phyloP scores from a whole-genome alignment of 2,797 vertebrate species.

The Sciaenops ocellatus region DNA sequence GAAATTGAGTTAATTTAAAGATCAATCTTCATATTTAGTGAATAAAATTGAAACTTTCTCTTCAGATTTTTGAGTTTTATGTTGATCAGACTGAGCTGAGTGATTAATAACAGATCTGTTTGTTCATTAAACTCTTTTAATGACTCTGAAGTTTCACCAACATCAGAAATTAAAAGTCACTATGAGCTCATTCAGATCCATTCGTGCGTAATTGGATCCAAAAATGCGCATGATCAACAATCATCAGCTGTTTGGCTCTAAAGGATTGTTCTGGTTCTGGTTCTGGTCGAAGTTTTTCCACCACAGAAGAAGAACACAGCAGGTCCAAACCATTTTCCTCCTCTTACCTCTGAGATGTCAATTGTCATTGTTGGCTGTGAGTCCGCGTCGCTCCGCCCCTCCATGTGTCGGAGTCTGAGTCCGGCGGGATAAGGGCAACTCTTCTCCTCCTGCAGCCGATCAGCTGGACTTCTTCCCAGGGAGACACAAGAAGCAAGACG shows the following conservation, averaged over 20 bases:
- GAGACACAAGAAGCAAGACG: constrained; percentile 35
- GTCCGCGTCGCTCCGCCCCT: constrained; percentile 82
- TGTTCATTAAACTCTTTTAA: too few species aligned
- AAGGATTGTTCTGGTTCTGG: neutral
- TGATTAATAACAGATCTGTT: too few species aligned
- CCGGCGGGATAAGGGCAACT: constrained; percentile 84
- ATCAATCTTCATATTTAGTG: too few species aligned
- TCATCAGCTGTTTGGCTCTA: neutral
- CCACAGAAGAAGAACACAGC: constrained; percentile 3
- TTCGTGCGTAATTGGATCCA: too few species aligned
- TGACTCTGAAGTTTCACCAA: too few species aligned
- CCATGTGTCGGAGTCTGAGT: constrained; percentile 86
- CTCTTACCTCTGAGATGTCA: constrained; percentile 80
- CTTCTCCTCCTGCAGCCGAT: constrained; percentile 79
- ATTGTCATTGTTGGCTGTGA: constrained; percentile 83
- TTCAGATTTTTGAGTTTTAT: too few species aligned
- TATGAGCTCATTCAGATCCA: too few species aligned
- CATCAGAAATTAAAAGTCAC: too few species aligned
- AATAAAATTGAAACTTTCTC: too few species aligned
- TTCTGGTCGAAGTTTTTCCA: neutral
- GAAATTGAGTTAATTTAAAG: too few species aligned
- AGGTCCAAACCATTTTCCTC: constrained; percentile 58
- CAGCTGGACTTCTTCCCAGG: constrained; percentile 78
- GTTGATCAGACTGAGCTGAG: too few species aligned
- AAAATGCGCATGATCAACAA: too few species aligned